A percentile compares a stretch with the other conserved stretches of the same genome.
Conservation (phyloP, 2,888 invertebrate species). For the Ectemnius lituratus region DNA sequence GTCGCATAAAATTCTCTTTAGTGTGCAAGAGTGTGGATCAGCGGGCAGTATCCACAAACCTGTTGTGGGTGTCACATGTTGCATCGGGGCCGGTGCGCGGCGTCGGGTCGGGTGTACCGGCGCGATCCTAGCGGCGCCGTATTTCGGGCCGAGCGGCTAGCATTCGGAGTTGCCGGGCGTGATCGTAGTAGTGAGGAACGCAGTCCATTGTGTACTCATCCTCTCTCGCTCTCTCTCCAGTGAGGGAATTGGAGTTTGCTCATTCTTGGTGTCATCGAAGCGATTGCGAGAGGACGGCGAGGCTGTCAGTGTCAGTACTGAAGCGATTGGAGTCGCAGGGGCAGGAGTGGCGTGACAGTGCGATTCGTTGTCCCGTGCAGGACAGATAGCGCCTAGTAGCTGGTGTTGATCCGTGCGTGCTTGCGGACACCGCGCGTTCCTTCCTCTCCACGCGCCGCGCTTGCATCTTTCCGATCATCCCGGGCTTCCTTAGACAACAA, state of each 20-base stretch:
- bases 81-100: too few species aligned
- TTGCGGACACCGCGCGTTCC: neutral
- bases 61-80: too few species aligned
- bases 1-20: too few species aligned
- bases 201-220: too few species aligned
- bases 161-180: too few species aligned
- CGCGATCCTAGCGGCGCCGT: constrained; percentile 45
- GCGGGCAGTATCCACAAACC: too few species aligned
- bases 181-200: too few species aligned
- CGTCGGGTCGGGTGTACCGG: too few species aligned
- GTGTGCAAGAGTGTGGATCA: too few species aligned
- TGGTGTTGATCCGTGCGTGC: neutral
- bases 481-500: too few species aligned
- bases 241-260: constrained; percentile 17
- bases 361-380: neutral
- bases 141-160: constrained; percentile 31
- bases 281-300: neutral
- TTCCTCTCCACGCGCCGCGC: neutral
- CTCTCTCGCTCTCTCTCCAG: constrained; percentile 7
- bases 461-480: neutral
- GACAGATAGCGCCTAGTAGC: neutral
- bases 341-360: constrained; percentile 5
- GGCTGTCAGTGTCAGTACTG: neutral
- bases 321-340: neutral
- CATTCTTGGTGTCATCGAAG: constrained; percentile 3